Base-by-base conservation (phyloP, 1,140 invertebrate genomes). In the Sycophaga agraensis region DNA sequence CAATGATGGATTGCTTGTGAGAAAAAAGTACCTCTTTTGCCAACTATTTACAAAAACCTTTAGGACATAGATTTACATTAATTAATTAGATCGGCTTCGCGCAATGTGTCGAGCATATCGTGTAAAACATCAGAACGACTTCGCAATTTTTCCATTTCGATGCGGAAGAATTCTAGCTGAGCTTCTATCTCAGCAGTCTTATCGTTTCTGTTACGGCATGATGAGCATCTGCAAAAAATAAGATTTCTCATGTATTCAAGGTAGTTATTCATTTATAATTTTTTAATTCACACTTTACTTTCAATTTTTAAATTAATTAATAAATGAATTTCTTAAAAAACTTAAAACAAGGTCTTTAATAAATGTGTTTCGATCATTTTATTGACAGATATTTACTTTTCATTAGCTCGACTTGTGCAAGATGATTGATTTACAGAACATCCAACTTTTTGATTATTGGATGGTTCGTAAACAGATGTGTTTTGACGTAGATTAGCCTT, bases 121-220 rank as follows among this genome's bases (percentile, higher is more conserved):
- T 71, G 64, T 9, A 79, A 56, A 21, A 68, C 65, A 48, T 77
- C 68, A 0, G 75, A 71, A 48, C 70, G 71, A 5, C 65, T 68
- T 28, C 70, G 69, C 40, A 73, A 48, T 51, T 68, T 73, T 28
- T 77, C 77, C 67, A 76, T 72, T 63, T 75, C 70, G 9, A 55
- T 55, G 26, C 67, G 67, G 40, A 79, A 68, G 34, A 66, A 62
- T 61, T 76, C 72, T 22, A 77, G 37, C 40, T 75, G 69, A 60
- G 68, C 63, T 48, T 75, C 73, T 22, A 76, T 68, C 39, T 71
- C 64, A 7, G 50, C 54, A 26, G 53, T 46, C 35, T 64, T 56
- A 50, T 68, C 65, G 14, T 16, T 55, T 19, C 71, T 68, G 21
- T 45, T 56, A 8, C 61, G 57, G 24, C 67, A 76, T 31, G 65